Evolutionary conservation across 2,113 vertebrate species (phyloP).

Genomic region (Cyanoramphus novaezelandiae): DNA sequence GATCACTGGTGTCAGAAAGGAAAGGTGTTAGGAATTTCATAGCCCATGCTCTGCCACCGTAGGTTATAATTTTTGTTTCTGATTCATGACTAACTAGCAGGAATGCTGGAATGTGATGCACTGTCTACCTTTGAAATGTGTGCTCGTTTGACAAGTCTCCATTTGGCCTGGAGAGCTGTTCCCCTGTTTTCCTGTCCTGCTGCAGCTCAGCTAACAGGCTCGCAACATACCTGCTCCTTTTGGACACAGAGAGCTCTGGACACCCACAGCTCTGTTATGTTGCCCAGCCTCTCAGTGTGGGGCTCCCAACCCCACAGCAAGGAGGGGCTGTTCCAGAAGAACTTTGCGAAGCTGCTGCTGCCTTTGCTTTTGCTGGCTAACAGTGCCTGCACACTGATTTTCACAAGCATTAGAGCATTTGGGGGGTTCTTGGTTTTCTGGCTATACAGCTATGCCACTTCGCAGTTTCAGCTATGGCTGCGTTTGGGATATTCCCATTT

Average conservation of each 20-base stretch:
- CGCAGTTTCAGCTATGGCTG: not conserved
- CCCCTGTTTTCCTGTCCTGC: not conserved
- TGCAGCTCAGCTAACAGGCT: not conserved
- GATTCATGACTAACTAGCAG: not conserved
- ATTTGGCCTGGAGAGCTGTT: not conserved
- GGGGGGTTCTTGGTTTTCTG: not conserved
- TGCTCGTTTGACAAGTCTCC: not conserved
- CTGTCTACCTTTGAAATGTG: not conserved
- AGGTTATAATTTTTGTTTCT: not conserved
- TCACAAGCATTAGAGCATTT: not conserved
- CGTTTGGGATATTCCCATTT: not conserved
- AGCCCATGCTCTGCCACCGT: accelerated
- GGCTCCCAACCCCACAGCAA: not conserved
- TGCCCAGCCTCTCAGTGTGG: not conserved
- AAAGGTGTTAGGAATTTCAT: not conserved
- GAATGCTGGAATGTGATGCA: not conserved
- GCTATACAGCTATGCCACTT: not conserved
- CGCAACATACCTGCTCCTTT: not conserved
- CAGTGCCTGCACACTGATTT: not conserved
- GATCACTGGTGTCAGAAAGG: not conserved
- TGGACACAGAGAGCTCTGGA: not conserved
- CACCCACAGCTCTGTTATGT: not conserved
- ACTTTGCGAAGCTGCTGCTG: not conserved
- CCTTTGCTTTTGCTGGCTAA: not conserved
- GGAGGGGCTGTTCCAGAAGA: not conserved